Evolutionary conservation across 2,113 vertebrate species (phyloP).

Genomic region (Arothron firmamentum): DNA sequence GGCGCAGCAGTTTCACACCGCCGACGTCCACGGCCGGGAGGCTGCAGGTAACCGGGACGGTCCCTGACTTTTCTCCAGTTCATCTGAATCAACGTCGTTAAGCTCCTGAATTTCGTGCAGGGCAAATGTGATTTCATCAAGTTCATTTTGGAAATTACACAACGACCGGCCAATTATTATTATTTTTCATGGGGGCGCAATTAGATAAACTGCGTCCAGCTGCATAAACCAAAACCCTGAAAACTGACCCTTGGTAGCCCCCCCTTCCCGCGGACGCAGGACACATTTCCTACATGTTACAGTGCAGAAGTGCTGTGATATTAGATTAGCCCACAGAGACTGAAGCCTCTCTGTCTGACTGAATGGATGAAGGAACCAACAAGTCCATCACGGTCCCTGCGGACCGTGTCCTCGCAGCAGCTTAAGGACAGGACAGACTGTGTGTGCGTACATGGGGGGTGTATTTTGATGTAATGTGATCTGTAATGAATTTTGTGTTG

Average conservation of each 20-base stretch:
- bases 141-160: no score
- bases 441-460: constrained; percentile 22
- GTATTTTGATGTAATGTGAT: constrained; percentile 98
- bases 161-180: no score
- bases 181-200: not conserved
- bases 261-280: constrained; percentile 14
- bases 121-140: no score
- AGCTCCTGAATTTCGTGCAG: no score
- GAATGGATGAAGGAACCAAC: constrained; percentile 51
- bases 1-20: no score
- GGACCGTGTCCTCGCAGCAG: constrained; percentile 85
- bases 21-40: no score
- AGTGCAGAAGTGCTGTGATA: constrained; percentile 45
- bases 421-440: constrained; percentile 59
- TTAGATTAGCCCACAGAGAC: constrained; percentile 58
- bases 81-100: no score
- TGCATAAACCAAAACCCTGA: not conserved
- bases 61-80: no score
- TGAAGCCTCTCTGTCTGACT: constrained; percentile 47
- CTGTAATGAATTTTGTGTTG: constrained; percentile 99
- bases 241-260: not conserved
- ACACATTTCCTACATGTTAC: constrained; percentile 43
- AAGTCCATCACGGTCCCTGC: constrained; percentile 51
- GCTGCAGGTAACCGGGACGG: no score
- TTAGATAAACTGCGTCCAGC: constrained; percentile 1